Percentiles rank a stretch among this genome's conserved stretches.
phyloP scores from a whole-genome alignment of 2,888 invertebrate species.

The Agriopis marginaria region DNA sequence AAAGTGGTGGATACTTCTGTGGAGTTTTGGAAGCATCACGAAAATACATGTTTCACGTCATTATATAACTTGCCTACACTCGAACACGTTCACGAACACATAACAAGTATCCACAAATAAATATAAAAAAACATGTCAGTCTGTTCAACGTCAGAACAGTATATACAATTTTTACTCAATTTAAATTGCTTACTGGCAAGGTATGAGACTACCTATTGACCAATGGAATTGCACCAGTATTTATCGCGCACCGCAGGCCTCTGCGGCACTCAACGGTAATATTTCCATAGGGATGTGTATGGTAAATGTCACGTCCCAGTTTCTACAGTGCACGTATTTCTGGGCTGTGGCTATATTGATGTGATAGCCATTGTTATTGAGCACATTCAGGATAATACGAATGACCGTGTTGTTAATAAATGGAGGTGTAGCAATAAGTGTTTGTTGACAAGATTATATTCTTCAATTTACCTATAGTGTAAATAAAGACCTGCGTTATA shows the following conservation, averaged over 20 bases:
- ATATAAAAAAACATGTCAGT: neutral
- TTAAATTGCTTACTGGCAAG: conserved; percentile 9
- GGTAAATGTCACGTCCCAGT: conserved; percentile 43
- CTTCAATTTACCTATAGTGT: no score
- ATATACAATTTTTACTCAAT: conserved; percentile 1
- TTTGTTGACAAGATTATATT: no score
- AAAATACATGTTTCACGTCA: no score
- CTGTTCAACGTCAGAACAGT: neutral
- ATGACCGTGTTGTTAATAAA: neutral
- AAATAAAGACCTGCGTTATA: no score
- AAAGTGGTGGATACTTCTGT: no score
- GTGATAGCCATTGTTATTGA: neutral
- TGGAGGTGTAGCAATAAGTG: no score
- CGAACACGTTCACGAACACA: no score
- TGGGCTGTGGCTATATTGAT: conserved; percentile 19
- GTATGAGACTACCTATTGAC: conserved; percentile 6
- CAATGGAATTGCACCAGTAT: conserved; percentile 37
- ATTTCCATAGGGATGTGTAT: conserved; percentile 36
- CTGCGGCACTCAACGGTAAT: conserved; percentile 19
- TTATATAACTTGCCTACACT: no score
- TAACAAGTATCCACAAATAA: no score
- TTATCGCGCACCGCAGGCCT: conserved; percentile 41
- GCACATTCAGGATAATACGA: no score
- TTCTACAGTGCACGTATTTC: conserved; percentile 27
- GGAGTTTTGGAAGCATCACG: no score